These are phyloP conservation scores for Apomyelois bistriatella DNA, from an alignment of 2,888 invertebrate species.

Conservation along the genomic window DNA sequence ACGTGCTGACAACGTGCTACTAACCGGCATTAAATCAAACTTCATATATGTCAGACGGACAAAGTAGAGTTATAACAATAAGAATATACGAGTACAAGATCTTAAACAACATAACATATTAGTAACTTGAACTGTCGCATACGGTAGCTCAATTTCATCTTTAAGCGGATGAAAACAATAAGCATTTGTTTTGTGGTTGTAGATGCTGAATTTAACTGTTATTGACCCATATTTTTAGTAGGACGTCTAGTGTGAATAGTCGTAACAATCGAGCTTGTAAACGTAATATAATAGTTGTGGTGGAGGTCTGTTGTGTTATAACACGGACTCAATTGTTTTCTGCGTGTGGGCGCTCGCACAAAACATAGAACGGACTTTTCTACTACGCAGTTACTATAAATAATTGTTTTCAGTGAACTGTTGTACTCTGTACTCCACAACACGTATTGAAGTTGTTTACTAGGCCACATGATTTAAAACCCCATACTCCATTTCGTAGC, in stretches of 20 bases:
- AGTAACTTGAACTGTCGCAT: slow-evolving; percentile 1
- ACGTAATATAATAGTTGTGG: slow-evolving; percentile 7
- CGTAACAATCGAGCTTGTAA: slow-evolving; percentile 18
- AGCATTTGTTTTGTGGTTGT: not conserved
- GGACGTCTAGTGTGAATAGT: not conserved
- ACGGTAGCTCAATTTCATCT: too few species aligned
- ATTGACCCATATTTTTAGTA: slow-evolving; percentile 19
- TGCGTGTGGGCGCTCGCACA: slow-evolving; percentile 14
- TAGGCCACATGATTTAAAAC: not conserved
- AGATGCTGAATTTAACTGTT: slow-evolving; percentile 11
- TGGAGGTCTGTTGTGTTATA: slow-evolving; percentile 23
- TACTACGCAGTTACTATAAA: slow-evolving; percentile 22
- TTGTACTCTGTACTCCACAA: not conserved
- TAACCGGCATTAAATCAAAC: not conserved
- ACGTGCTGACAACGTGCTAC: too few species aligned
- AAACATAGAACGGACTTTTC: slow-evolving; percentile 21
- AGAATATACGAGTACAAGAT: too few species aligned
- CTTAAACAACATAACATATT: not conserved
- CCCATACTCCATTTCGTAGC: too few species aligned
- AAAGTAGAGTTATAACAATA: not conserved
- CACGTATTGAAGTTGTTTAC: not conserved
- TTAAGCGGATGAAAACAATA: slow-evolving; percentile 15
- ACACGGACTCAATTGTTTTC: slow-evolving; percentile 43
- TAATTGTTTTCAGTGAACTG: slow-evolving; percentile 12
- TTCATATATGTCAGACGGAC: not conserved